phyloP scores from a whole-genome alignment of 2,113 vertebrate species.

The Gnathonemus echidnorhynchus region DNA sequence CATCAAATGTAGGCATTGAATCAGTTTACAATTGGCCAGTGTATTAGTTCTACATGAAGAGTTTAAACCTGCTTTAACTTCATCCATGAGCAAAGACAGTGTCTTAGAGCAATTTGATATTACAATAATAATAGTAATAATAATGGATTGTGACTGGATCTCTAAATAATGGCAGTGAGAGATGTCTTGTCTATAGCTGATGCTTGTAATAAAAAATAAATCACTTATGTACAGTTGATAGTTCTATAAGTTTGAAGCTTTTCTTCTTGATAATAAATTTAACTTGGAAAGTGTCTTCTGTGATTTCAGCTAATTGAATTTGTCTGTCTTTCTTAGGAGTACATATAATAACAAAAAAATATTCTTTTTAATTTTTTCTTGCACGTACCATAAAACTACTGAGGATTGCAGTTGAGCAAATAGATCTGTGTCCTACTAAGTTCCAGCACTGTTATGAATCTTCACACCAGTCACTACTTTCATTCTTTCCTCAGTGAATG shows the following conservation, averaged over 20 bases:
- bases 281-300: constrained; percentile 41
- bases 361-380: not conserved
- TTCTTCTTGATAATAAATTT: constrained; percentile 47
- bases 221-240: constrained; percentile 59
- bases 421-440: not conserved
- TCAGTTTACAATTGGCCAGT: constrained; percentile 7
- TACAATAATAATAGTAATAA: constrained; percentile 27
- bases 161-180: constrained; percentile 47
- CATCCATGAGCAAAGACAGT: constrained; percentile 32
- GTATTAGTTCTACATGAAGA: constrained; percentile 27
- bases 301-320: not conserved
- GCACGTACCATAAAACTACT: not conserved
- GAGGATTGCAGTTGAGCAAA: not conserved
- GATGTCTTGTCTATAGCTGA: constrained; percentile 42
- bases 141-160: constrained; percentile 23
- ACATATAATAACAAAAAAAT: not conserved
- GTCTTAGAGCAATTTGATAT: constrained; percentile 43
- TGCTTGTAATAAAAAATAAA: constrained; percentile 56
- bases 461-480: not conserved
- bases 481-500: not conserved
- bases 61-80: constrained; percentile 24
- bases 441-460: not conserved
- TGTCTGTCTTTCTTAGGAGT: not conserved
- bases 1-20: not conserved
- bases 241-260: constrained; percentile 46